These are phyloP conservation scores for Drosophila rubida DNA, from an alignment of 2,888 invertebrate species.

Conservation along the genomic window DNA sequence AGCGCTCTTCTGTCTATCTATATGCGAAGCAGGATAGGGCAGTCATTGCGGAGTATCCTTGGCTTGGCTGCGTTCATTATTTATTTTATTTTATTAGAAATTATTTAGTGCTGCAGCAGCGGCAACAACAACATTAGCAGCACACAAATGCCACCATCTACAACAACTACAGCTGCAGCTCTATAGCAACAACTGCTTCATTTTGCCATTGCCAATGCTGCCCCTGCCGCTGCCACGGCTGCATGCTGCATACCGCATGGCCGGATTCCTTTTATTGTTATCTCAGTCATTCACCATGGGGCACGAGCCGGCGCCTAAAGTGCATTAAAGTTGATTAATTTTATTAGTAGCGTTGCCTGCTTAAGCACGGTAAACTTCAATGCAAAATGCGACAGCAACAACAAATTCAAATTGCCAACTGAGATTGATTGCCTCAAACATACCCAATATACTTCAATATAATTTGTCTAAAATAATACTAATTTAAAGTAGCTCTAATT, in stretches of 20 bases:
- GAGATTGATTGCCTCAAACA: not conserved
- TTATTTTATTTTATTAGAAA: conserved; percentile 81
- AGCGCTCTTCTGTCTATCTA: conserved; percentile 6
- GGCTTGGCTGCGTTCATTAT: conserved; percentile 72
- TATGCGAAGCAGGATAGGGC: conserved; percentile 8
- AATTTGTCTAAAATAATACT: too few relatives aligned
- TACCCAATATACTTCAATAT: conserved; percentile 1
- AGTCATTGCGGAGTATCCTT: conserved; percentile 42
- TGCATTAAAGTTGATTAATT: conserved; percentile 79
- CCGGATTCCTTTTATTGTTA: conserved; percentile 75
- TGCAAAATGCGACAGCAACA: conserved; percentile 17
- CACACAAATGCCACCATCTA: conserved; percentile 24
- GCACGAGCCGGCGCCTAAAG: conserved; percentile 42
- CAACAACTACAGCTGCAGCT: not conserved
- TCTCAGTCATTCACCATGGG: conserved; percentile 69
- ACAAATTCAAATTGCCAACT: not conserved
- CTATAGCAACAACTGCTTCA: conserved; percentile 23
- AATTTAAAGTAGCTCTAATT: too few relatives aligned
- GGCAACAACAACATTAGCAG: conserved; percentile 13
- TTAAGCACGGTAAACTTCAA: conserved; percentile 20
- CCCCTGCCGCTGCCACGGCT: conserved; percentile 5
- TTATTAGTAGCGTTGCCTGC: conserved; percentile 56
- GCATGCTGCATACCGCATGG: conserved; percentile 40
- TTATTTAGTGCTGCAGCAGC: conserved; percentile 70
- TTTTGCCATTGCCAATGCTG: conserved; percentile 26